Percentiles rank a stretch among this genome's conserved stretches.
Conservation (phyloP, 2,888 invertebrate species). For the Hirtodrosophila trivittata region DNA sequence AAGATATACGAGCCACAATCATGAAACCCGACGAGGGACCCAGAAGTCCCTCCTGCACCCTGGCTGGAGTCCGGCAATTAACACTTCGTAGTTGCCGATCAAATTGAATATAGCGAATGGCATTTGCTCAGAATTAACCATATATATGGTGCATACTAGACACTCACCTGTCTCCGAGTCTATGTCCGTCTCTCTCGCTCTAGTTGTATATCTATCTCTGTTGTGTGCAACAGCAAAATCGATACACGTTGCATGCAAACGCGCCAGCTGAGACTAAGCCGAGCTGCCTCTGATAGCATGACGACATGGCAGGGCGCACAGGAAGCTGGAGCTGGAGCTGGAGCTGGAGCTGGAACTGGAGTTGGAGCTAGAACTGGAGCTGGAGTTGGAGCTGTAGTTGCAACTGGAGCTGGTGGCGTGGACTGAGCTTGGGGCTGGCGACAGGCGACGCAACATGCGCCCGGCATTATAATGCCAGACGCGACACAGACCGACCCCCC, state of each 20-base stretch:
- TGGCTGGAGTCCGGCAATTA: too few relatives aligned
- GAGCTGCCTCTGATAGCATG: constrained; percentile 56
- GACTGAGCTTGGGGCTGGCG: constrained; percentile 53
- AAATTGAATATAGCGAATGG: constrained; percentile 46
- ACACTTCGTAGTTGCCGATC: constrained; percentile 54
- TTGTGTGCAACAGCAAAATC: constrained; percentile 59
- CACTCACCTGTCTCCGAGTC: constrained; percentile 28
- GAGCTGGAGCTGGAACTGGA: constrained; percentile 15
- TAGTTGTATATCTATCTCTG: neutral
- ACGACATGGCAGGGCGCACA: constrained; percentile 74
- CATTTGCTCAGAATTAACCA: constrained; percentile 38
- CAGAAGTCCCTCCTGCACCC: too few relatives aligned
- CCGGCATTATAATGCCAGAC: constrained; percentile 74
- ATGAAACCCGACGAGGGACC: constrained; percentile 44
- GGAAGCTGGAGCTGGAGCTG: constrained; percentile 48
- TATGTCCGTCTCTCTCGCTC: neutral
- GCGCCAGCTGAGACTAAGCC: constrained; percentile 20
- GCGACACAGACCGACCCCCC: constrained; percentile 64
- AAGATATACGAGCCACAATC: constrained; percentile 59
- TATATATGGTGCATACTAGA: constrained; percentile 53
- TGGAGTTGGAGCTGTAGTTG: constrained; percentile 9
- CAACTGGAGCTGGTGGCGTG: constrained; percentile 1
- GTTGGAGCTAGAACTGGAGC: constrained; percentile 7
- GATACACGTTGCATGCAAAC: constrained; percentile 60
- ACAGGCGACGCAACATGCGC: constrained; percentile 57